phyloP scores from a whole-genome alignment of 2,797 vertebrate species.

The Apogon talboti region DNA sequence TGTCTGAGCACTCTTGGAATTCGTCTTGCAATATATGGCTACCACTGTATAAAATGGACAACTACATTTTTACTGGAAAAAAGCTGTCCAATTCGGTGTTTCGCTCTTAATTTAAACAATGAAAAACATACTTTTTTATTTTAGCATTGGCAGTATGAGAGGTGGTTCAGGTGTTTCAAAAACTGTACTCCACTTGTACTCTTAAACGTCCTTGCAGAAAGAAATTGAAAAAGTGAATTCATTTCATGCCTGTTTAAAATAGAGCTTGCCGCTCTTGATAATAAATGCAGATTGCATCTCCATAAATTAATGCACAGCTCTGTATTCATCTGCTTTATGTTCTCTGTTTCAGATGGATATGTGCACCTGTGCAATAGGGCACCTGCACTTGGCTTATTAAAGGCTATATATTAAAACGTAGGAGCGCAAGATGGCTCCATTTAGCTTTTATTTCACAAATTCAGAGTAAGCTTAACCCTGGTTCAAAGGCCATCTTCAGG shows the following conservation, averaged over 20 bases:
- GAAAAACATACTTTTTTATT: conserved; percentile 9
- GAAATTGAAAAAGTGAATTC: conserved; percentile 59
- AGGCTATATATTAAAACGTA: conserved; percentile 85
- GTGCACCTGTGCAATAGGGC: conserved; percentile 76
- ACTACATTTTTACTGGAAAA: conserved; percentile 15
- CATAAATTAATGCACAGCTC: conserved; percentile 72
- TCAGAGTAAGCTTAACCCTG: conserved; percentile 84
- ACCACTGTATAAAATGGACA: conserved; percentile 55
- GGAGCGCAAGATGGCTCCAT: conserved; percentile 81
- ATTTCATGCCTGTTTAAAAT: conserved; percentile 66
- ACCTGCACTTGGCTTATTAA: conserved; percentile 85
- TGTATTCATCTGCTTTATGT: conserved; percentile 82
- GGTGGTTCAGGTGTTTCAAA: conserved; percentile 34
- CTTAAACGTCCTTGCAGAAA: conserved; percentile 58
- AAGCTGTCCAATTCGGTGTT: conserved; percentile 17
- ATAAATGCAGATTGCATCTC: conserved; percentile 80
- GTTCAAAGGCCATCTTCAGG: conserved; percentile 84
- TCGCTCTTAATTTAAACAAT: conserved; percentile 37
- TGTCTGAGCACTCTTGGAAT: conserved; percentile 68
- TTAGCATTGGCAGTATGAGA: neutral
- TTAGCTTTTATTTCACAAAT: conserved; percentile 87
- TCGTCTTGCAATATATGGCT: conserved; percentile 58
- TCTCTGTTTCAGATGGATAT: conserved; percentile 81
- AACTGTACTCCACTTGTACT: conserved; percentile 46
- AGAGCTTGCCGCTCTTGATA: conserved; percentile 68